These are phyloP conservation scores for Morone saxatilis DNA, from an alignment of 2,113 vertebrate genomes.

Conservation along the genomic window DNA sequence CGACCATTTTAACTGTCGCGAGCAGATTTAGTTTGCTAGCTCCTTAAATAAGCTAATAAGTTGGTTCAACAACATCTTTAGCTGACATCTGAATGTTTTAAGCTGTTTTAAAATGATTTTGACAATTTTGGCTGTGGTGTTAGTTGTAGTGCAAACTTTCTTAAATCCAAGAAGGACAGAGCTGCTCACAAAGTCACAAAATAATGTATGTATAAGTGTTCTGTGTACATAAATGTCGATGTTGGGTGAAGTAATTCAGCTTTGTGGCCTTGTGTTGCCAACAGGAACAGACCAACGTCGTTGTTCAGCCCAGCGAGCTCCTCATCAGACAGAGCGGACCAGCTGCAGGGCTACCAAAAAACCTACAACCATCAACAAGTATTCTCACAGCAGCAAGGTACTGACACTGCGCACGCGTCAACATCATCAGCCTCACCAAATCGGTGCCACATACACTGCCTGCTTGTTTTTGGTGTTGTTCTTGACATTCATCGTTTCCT, in stretches of 20 bases:
- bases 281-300: constrained; percentile 56
- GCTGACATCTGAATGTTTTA: background rate
- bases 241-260: background rate
- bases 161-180: background rate
- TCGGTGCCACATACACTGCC: rapidly evolving
- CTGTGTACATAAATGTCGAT: background rate
- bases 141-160: no score
- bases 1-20: no score
- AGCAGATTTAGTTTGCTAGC: no score
- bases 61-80: background rate
- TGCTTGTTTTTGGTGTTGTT: background rate
- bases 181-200: no score
- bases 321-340: constrained; percentile 55
- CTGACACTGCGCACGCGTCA: background rate
- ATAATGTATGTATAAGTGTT: no score
- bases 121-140: no score
- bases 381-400: constrained; percentile 71
- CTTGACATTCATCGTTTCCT: background rate
- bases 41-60: background rate
- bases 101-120: background rate
- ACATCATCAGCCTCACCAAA: background rate
- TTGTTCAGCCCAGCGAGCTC: constrained; percentile 59
- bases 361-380: constrained; percentile 67
- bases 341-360: constrained; percentile 63
- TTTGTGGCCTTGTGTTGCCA: background rate